Conservation (phyloP, 1,140 invertebrate species). For the Drosophila punjabiensis region DNA sequence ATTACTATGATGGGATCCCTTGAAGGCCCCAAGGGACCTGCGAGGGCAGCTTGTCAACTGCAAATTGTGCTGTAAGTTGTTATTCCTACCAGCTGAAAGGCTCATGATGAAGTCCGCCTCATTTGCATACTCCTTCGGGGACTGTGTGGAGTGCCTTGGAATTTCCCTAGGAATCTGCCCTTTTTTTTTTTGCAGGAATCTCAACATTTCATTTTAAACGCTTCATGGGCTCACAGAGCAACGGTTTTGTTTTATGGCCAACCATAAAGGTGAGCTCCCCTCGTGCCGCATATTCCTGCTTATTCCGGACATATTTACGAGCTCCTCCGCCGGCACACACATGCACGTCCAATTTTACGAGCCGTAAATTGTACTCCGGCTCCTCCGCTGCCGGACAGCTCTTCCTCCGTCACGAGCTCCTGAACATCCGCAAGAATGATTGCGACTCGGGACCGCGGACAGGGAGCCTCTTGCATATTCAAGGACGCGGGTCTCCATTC, state of each 20-base stretch:
- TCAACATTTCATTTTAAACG: constrained; percentile 57
- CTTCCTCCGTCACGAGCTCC: constrained; percentile 14
- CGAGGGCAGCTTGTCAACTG: constrained; percentile 27
- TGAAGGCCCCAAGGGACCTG: not conserved
- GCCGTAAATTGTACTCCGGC: constrained; percentile 68
- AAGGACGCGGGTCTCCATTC: not conserved
- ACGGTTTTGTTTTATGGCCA: constrained; percentile 64
- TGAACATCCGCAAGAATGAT: constrained; percentile 32
- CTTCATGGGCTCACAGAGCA: constrained; percentile 36
- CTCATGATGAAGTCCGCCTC: constrained; percentile 24
- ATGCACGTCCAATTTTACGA: constrained; percentile 57
- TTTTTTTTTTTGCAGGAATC: constrained; percentile 33
- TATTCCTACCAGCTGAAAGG: constrained; percentile 2
- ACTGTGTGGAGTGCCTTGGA: not conserved
- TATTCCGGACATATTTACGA: constrained; percentile 36
- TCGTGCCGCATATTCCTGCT: constrained; percentile 9
- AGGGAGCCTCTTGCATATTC: constrained; percentile 34
- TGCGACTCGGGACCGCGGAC: constrained; percentile 15
- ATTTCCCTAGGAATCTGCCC: constrained; percentile 15
- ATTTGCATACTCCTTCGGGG: constrained; percentile 42
- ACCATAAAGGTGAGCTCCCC: constrained; percentile 37
- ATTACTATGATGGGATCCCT: constrained; percentile 2
- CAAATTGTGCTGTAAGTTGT: constrained; percentile 45
- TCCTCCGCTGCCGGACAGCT: constrained; percentile 24
- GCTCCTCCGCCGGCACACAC: constrained; percentile 6